A percentile compares a stretch with the other conserved stretches of the same genome.
Conservation (phyloP, 64 coral and sea anemone genomes). For the Pocillopora damicornis region DNA sequence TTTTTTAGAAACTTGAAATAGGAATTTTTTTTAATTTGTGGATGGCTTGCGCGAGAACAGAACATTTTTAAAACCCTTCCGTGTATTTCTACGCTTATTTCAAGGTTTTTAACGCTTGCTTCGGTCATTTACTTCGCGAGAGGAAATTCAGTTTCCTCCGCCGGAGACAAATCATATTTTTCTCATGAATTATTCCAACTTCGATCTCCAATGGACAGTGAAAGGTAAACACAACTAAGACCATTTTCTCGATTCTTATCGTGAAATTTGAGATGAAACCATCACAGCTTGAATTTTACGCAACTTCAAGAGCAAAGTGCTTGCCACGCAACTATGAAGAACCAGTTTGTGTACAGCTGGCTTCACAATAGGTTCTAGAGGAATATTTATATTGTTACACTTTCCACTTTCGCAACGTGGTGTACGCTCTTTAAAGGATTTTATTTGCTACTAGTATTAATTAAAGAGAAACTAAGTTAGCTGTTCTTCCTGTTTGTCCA, state of each 20-base stretch:
- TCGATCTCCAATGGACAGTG: conserved; percentile 10
- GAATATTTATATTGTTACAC: conserved; percentile 25
- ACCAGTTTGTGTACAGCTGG: conserved; percentile 8
- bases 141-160: conserved; percentile 39
- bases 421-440: background rate
- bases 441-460: conserved; percentile 34
- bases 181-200: conserved; percentile 51
- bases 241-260: conserved; percentile 30
- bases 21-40: background rate
- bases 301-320: conserved; percentile 19
- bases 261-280: conserved; percentile 15
- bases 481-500: background rate
- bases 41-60: background rate
- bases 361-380: background rate
- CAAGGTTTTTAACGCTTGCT: background rate
- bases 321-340: background rate
- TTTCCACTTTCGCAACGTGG: conserved; percentile 30
- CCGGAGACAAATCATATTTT: conserved; percentile 49
- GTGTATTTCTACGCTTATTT: background rate
- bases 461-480: conserved; percentile 11
- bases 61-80: background rate
- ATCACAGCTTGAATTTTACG: background rate
- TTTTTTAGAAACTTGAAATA: conserved; percentile 39
- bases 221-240: conserved; percentile 24
- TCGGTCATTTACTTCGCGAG: background rate